These are phyloP conservation scores for Laupala kohalensis DNA, from an alignment of 1,140 invertebrate genomes.

Conservation along the genomic window DNA sequence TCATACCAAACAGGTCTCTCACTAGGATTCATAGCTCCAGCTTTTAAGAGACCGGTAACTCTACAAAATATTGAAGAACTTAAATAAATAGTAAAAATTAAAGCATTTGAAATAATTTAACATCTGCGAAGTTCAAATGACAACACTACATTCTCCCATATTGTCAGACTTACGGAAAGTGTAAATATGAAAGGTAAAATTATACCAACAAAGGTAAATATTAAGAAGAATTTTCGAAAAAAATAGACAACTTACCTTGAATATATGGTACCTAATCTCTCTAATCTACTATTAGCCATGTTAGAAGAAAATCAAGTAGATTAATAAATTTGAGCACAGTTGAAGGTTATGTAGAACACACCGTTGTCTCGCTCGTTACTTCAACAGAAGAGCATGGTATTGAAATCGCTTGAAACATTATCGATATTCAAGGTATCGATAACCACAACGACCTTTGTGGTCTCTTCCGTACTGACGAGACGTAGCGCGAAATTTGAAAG, in stretches of 20 bases:
- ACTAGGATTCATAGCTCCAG: slow-evolving; percentile 56
- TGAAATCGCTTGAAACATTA: too few species aligned
- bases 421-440: too few species aligned
- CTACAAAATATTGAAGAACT: slow-evolving; percentile 34
- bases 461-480: too few species aligned
- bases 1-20: slow-evolving; percentile 84
- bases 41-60: slow-evolving; percentile 55
- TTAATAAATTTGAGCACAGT: too few species aligned
- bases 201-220: neutral
- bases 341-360: too few species aligned
- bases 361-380: too few species aligned
- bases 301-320: too few species aligned
- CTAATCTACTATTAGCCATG: slow-evolving; percentile 52
- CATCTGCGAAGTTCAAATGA: neutral
- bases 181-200: slow-evolving; percentile 3
- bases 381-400: too few species aligned
- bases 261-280: slow-evolving; percentile 59
- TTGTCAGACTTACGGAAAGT: neutral
- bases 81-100: neutral
- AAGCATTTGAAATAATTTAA: neutral
- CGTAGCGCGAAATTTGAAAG: too few species aligned
- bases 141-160: neutral
- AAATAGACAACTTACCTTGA: slow-evolving; percentile 36
- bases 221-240: slow-evolving; percentile 1
- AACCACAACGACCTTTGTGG: too few species aligned